Evolutionary conservation across 2,888 invertebrate species (phyloP), one percentile per base, ranked within the genome.

Genomic region (Cephalotes varians): DNA sequence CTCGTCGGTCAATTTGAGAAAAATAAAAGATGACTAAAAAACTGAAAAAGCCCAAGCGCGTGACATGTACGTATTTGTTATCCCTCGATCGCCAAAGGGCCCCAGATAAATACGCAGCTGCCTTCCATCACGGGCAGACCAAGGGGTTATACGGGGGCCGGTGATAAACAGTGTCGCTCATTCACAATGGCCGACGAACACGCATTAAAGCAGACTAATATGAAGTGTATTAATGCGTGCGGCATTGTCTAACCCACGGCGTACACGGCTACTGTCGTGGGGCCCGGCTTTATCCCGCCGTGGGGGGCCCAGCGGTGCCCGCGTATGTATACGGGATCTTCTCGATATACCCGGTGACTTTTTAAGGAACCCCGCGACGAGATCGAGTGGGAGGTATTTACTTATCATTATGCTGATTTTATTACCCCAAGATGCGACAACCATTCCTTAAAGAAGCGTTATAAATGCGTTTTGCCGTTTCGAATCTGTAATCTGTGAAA

Each of bases 81-180:
- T 93, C 92, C 92, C 76, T 58, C 71, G 83, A 90, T 89, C 90
- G 87, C 84, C 87, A 83, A 77, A 83, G 85, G 91, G 83, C 92
- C 85, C 92, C 91, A 93, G 93, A 93, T 92, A 93, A 94, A 94
- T 94, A 93, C 91, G 91, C 88, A 88, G 88, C 82, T 85, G 84
- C 90, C 88, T 90, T 89, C 91, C 92, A 69, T 79, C 90, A 85
- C 87, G 87, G 89, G 89, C 88, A 58, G 82, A 79, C 85, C 83
- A 89, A 86, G 73, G 85, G 86, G 71, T 82, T 81, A 88, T 91
- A 93, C 91, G 94, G 93, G 93, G 93, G 93, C 92, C 94, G 93
- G 94, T 94, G 94, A 94, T 94, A 94, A 94, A 94, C 94, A 94
- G 94, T 94, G 94, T 94, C 94, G 94, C 94, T 94, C 94, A 94